Conservation (phyloP, 2,113 vertebrate species). For the Salvator merianae region DNA sequence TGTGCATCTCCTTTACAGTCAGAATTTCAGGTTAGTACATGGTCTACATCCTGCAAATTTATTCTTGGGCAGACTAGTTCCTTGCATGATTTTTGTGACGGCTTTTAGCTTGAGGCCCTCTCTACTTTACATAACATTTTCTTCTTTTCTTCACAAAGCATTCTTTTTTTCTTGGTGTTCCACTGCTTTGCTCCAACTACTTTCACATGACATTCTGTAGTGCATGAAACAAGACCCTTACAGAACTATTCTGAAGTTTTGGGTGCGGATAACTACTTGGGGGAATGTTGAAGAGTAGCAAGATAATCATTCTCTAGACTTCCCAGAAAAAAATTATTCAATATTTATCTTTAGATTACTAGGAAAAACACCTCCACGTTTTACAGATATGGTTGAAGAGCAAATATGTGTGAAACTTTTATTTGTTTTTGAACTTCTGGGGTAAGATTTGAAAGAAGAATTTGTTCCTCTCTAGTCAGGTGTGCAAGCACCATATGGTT, state of each 20-base stretch:
- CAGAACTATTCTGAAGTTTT: constrained; percentile 46
- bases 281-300: not conserved
- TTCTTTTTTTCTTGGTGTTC: constrained; percentile 48
- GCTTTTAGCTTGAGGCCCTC: constrained; percentile 46
- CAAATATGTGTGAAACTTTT: not conserved
- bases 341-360: constrained; percentile 27
- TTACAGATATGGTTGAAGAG: constrained; percentile 13
- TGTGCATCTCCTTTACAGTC: not conserved
- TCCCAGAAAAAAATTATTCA: constrained; percentile 40
- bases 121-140: constrained; percentile 51
- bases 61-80: constrained; percentile 8
- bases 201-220: constrained; percentile 58
- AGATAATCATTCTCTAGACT: not conserved
- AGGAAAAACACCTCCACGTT: constrained; percentile 1
- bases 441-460: not conserved
- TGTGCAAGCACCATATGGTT: not conserved
- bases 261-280: constrained; percentile 36
- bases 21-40: constrained; percentile 7
- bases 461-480: not conserved
- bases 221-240: constrained; percentile 54
- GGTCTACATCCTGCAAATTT: constrained; percentile 13
- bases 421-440: not conserved
- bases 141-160: not conserved
- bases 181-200: constrained; percentile 52
- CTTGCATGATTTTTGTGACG: constrained; percentile 31